Conservation (phyloP, 2,113 vertebrate species). For the Marmota flaviventris region DNA sequence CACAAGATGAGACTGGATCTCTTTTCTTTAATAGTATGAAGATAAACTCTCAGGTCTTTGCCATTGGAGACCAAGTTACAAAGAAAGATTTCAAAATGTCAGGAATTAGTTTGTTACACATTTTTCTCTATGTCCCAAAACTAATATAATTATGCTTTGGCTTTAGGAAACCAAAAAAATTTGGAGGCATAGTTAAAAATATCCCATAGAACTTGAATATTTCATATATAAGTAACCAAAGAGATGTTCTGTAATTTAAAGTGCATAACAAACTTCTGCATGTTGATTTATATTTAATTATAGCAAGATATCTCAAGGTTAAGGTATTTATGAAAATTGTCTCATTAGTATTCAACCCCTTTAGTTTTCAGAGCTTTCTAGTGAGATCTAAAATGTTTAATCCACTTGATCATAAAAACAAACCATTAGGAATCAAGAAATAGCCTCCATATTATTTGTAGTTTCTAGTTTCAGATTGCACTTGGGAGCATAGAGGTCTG, state of each 20-base stretch:
- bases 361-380: slow-evolving; percentile 65
- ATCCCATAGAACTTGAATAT: neutral
- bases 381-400: slow-evolving; percentile 74
- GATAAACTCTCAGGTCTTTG: neutral
- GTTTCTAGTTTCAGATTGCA: slow-evolving; percentile 54
- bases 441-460: slow-evolving; percentile 54
- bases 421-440: slow-evolving; percentile 66
- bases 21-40: neutral
- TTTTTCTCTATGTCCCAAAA: neutral
- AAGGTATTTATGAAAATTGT: slow-evolving; percentile 68
- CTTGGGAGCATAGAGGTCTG: slow-evolving; percentile 44
- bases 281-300: slow-evolving; percentile 65
- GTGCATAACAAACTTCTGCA: neutral
- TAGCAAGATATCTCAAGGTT: slow-evolving; percentile 65
- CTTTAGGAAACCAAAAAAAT: slow-evolving; percentile 32
- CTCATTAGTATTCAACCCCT: slow-evolving; percentile 68
- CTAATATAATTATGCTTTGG: neutral
- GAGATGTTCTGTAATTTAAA: slow-evolving; percentile 36
- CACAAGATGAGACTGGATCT: neutral
- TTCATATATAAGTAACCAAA: slow-evolving; percentile 17
- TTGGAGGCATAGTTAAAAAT: slow-evolving; percentile 40
- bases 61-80: slow-evolving; percentile 13
- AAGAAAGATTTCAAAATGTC: slow-evolving; percentile 26
- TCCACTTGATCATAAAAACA: slow-evolving; percentile 78
- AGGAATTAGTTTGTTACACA: neutral